A percentile compares a stretch with the other conserved stretches of the same genome.
phyloP scores from a whole-genome alignment of 1,140 invertebrate genomes.

The Telenomus remus region DNA sequence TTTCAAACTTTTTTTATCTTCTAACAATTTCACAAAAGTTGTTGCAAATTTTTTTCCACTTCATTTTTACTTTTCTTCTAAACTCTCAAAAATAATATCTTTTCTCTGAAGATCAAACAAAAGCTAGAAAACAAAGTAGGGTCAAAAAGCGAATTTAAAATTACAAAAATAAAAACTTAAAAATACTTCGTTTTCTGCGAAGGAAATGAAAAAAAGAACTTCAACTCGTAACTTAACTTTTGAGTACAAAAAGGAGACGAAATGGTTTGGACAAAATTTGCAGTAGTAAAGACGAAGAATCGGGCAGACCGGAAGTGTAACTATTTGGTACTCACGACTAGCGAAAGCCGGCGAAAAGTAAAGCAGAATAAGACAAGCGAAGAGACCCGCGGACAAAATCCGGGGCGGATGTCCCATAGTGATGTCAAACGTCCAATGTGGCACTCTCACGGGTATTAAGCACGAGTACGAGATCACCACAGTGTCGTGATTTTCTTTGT shows the following conservation, averaged over 20 bases:
- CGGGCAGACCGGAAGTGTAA: constrained; percentile 24
- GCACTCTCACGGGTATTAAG: constrained; percentile 60
- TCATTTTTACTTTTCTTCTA: no score
- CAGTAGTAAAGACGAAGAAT: neutral
- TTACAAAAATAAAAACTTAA: no score
- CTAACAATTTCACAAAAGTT: no score
- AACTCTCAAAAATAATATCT: no score
- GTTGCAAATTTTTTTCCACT: no score
- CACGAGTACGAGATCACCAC: constrained; percentile 69
- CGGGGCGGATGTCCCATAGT: constrained; percentile 70
- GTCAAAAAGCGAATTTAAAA: neutral
- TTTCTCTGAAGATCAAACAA: no score
- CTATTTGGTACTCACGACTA: constrained; percentile 55
- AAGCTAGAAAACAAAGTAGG: no score
- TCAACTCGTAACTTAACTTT: no score
- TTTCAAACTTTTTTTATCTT: no score
- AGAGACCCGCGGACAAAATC: constrained; percentile 63
- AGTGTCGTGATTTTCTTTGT: constrained; percentile 71
- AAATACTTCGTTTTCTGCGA: no score
- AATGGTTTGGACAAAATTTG: neutral
- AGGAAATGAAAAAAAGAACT: no score
- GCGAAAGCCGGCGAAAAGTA: constrained; percentile 53
- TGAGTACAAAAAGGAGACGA: no score
- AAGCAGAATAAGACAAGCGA: constrained; percentile 64
- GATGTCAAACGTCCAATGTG: constrained; percentile 53